These are phyloP conservation scores for Mixornis gularis DNA, from an alignment of 2,113 vertebrate genomes.

Conservation along the genomic window DNA sequence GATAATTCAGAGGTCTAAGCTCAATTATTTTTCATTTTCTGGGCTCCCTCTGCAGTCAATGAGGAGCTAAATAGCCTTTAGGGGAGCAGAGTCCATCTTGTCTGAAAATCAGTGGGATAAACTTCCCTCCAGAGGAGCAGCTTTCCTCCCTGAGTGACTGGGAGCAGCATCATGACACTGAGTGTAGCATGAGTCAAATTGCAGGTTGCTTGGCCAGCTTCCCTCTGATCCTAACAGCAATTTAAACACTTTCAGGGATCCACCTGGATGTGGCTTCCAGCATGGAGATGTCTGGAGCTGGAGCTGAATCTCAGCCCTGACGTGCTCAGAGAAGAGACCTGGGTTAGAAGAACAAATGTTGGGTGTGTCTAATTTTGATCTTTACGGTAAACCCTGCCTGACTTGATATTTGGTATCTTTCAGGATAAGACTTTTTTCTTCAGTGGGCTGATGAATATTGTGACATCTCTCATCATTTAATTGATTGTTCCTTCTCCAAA, in stretches of 20 bases:
- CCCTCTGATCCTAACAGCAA: neutral
- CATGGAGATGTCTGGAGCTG: neutral
- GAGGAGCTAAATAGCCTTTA: neutral
- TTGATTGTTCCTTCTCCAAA: neutral
- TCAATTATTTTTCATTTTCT: neutral
- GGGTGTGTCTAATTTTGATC: neutral
- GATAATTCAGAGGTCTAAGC: neutral
- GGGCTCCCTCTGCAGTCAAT: neutral
- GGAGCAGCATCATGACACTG: neutral
- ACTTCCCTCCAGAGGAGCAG: neutral
- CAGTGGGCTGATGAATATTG: neutral
- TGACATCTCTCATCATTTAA: neutral
- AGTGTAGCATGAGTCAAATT: neutral
- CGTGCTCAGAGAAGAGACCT: neutral
- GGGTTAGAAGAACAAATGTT: neutral
- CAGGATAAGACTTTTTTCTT: neutral
- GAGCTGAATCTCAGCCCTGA: neutral
- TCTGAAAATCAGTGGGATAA: neutral
- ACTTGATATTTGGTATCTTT: neutral
- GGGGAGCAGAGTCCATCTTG: fast-evolving
- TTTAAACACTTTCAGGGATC: neutral
- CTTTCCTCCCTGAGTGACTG: neutral
- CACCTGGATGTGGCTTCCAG: neutral
- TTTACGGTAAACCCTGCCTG: neutral
- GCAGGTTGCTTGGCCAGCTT: neutral